A percentile compares a stretch with the other conserved stretches of the same genome.
These are phyloP conservation scores for Drosophila seguyi DNA, from an alignment of 1,140 invertebrate genomes.

Conservation along the genomic window DNA sequence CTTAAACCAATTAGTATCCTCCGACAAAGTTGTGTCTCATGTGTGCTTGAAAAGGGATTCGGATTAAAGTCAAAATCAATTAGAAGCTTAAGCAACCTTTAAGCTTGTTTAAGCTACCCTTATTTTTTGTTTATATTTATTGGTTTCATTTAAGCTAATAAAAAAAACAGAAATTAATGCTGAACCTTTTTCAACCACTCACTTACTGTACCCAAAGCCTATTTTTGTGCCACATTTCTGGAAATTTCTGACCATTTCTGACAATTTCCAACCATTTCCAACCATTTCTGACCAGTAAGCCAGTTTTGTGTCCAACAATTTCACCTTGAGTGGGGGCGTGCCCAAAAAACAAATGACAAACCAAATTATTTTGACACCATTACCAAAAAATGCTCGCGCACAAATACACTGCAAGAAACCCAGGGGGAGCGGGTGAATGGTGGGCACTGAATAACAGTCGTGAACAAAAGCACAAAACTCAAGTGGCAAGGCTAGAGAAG, in stretches of 20 bases:
- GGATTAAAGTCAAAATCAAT: neutral
- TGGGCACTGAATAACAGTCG: slow-evolving; percentile 16
- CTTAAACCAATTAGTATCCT: neutral
- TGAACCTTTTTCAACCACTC: neutral
- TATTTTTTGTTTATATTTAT: neutral
- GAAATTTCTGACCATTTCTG: neutral
- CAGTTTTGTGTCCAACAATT: slow-evolving; percentile 11
- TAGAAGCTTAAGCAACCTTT: neutral
- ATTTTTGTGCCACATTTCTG: neutral
- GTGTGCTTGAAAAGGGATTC: neutral
- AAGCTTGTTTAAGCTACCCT: neutral
- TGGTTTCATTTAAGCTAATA: slow-evolving; percentile 4
- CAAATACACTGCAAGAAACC: neutral
- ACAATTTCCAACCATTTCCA: neutral
- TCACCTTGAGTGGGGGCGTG: slow-evolving; percentile 45
- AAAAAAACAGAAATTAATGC: neutral
- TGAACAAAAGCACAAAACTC: slow-evolving; percentile 48
- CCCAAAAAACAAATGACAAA: slow-evolving; percentile 73
- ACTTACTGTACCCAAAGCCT: neutral
- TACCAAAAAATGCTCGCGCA: slow-evolving; percentile 63
- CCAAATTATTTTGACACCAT: slow-evolving; percentile 82
- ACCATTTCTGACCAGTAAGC: neutral
- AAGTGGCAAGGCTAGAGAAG: slow-evolving; percentile 39
- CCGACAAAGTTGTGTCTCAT: neutral
- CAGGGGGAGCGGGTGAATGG: no score